Conservation (phyloP, 2,113 vertebrate species). For the Ciconia boyciana region DNA sequence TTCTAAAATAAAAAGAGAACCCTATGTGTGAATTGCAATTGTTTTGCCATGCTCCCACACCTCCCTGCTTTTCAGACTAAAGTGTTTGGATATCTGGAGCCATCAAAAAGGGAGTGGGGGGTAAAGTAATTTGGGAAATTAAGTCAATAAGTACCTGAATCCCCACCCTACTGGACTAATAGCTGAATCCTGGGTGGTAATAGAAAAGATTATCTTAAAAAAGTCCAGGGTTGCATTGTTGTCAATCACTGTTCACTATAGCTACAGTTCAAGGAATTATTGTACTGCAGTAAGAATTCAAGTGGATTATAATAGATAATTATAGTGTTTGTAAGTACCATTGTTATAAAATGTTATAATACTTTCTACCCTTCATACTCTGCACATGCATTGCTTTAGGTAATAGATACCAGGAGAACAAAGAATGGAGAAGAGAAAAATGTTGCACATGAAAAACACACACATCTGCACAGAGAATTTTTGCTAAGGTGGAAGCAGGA, state of each 20-base stretch:
- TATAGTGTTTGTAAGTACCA: background rate
- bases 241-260: background rate
- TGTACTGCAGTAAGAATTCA: background rate
- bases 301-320: background rate
- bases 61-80: background rate
- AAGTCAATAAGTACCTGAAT: background rate
- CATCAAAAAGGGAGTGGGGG: background rate
- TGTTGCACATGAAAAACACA: background rate
- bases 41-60: background rate
- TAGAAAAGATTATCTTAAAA: background rate
- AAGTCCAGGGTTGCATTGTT: background rate
- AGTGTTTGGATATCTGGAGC: background rate
- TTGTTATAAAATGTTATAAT: background rate
- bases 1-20: background rate
- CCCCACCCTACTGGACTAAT: background rate
- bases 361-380: background rate
- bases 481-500: background rate
- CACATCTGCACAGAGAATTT: background rate
- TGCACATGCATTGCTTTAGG: background rate
- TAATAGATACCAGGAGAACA: background rate
- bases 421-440: background rate
- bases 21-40: background rate
- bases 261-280: background rate
- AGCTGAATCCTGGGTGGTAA: background rate
- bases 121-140: background rate